These are phyloP conservation scores for Eudasyphora cyanicolor DNA, from an alignment of 2,888 invertebrate species.

Conservation along the genomic window DNA sequence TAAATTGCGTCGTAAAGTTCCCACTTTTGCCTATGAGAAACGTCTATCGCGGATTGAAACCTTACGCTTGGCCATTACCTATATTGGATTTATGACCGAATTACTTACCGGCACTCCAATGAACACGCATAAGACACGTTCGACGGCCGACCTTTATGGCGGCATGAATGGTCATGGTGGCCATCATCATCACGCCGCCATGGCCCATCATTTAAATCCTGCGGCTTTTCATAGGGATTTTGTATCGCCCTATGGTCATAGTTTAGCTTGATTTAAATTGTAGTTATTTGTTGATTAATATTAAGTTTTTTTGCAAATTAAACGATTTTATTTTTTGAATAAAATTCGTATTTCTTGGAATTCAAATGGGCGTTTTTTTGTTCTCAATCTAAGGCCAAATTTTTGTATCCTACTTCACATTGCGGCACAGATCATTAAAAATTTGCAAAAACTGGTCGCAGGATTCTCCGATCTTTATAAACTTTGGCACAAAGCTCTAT, in stretches of 20 bases:
- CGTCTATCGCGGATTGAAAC: constrained; percentile 97
- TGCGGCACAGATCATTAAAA: too few species aligned
- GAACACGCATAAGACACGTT: constrained; percentile 77
- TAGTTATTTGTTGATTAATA: constrained; percentile 66
- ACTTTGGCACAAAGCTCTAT: too few species aligned
- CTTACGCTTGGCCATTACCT: constrained; percentile 94
- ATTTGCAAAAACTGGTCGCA: too few species aligned
- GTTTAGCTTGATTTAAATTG: constrained; percentile 68
- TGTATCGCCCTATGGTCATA: constrained; percentile 79
- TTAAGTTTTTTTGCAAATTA: constrained; percentile 59
- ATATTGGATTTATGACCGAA: constrained; percentile 98
- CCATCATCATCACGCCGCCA: constrained; percentile 74
- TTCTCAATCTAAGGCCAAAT: too few species aligned
- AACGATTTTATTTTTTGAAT: constrained; percentile 41
- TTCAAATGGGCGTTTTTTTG: too few species aligned
- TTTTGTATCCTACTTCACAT: too few species aligned
- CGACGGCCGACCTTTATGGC: constrained; percentile 76
- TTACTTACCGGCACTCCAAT: constrained; percentile 86
- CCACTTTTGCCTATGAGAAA: constrained; percentile 98
- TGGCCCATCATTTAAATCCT: constrained; percentile 78
- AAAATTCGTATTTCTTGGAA: too few species aligned
- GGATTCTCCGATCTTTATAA: too few species aligned
- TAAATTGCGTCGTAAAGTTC: constrained; percentile 93
- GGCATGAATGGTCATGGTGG: constrained; percentile 78
- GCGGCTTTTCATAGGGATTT: constrained; percentile 78